These are phyloP conservation scores for Leptinotarsa haldemani DNA, from an alignment of 2,888 invertebrate species.

Conservation along the genomic window DNA sequence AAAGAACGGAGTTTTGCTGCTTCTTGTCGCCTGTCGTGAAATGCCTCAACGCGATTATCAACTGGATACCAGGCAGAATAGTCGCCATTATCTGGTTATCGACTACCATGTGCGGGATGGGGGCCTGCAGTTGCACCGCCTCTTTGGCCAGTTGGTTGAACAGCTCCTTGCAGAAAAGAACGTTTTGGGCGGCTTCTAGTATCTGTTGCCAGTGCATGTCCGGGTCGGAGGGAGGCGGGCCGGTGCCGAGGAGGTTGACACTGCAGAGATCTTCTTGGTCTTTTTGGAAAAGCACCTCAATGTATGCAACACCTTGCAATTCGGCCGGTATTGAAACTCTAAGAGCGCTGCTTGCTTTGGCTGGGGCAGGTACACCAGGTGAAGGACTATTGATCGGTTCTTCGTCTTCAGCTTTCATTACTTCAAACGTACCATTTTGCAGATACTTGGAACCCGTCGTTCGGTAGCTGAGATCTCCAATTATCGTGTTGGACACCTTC, in stretches of 20 bases:
- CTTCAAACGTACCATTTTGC: conserved; percentile 80
- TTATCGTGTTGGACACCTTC: conserved; percentile 93
- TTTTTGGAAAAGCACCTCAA: conserved; percentile 95
- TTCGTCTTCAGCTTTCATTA: conserved; percentile 91
- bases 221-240: conserved; percentile 77
- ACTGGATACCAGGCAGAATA: conserved; percentile 79
- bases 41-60: conserved; percentile 77
- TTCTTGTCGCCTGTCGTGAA: conserved; percentile 75
- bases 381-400: conserved; percentile 65
- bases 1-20: conserved; percentile 66
- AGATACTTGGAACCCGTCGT: conserved; percentile 95
- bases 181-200: conserved; percentile 96
- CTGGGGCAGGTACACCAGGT: conserved; percentile 65
- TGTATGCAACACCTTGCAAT: conserved; percentile 94
- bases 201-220: conserved; percentile 95
- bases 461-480: conserved; percentile 95
- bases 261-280: conserved; percentile 92
- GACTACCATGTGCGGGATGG: conserved; percentile 96
- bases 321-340: conserved; percentile 94
- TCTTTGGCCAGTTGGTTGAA: conserved; percentile 95
- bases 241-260: conserved; percentile 82
- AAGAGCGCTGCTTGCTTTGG: conserved; percentile 79
- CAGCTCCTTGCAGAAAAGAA: conserved; percentile 95
- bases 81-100: conserved; percentile 97
- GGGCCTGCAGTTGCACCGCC: conserved; percentile 92